Evolutionary conservation across 1,140 invertebrate species (phyloP).

Genomic region (Camponotus vicinus): DNA sequence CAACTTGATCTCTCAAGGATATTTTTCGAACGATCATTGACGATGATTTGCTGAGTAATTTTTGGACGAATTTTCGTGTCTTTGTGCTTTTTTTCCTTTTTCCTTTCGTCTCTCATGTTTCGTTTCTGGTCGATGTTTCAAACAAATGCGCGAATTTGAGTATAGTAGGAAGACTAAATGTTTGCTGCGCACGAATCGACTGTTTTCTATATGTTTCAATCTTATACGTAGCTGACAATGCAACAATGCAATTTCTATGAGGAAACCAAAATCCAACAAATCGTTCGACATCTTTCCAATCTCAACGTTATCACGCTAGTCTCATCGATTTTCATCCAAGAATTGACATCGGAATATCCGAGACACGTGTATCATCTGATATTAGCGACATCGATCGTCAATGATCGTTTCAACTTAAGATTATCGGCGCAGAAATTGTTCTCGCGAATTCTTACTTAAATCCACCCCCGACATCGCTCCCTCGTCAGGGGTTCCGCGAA

Average conservation of each 20-base stretch:
- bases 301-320: neutral
- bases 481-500: constrained; percentile 24
- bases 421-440: constrained; percentile 52
- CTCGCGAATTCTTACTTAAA: constrained; percentile 40
- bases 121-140: neutral
- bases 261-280: neutral
- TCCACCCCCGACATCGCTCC: constrained; percentile 48
- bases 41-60: constrained; percentile 57
- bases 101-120: neutral
- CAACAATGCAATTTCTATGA: neutral
- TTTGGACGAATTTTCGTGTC: constrained; percentile 52
- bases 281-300: neutral
- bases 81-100: neutral
- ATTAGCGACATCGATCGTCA: constrained; percentile 45
- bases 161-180: constrained; percentile 50
- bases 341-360: constrained; percentile 30
- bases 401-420: constrained; percentile 52
- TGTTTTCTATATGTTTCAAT: neutral
- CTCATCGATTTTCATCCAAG: neutral
- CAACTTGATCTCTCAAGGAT: constrained; percentile 74
- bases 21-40: constrained; percentile 70
- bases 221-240: neutral
- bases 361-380: constrained; percentile 11
- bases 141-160: constrained; percentile 31
- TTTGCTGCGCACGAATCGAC: constrained; percentile 30